A percentile compares a stretch with the other conserved stretches of the same genome.
Conservation (phyloP, 2,797 vertebrate genomes). For the Trichosurus vulpecula region DNA sequence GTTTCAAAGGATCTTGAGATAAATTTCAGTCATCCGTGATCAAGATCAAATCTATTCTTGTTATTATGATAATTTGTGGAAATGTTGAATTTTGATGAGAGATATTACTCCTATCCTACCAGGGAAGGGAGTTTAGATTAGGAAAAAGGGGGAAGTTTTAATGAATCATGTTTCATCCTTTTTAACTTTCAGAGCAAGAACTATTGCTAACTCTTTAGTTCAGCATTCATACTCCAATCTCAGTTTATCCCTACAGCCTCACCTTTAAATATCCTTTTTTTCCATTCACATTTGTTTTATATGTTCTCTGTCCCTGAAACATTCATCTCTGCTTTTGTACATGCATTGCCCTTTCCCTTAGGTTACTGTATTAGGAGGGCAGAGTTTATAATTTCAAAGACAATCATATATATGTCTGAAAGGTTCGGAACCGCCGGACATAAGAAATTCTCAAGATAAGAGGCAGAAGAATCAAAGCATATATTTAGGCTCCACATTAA, state of each 20-base stretch:
- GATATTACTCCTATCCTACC: background rate
- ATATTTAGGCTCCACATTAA: no score
- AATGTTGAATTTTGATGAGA: slow-evolving; percentile 33
- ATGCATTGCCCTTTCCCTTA: background rate
- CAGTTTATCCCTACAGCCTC: background rate
- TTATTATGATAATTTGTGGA: background rate
- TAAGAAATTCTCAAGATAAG: no score
- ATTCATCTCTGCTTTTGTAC: no score
- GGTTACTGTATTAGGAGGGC: no score
- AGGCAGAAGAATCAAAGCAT: no score
- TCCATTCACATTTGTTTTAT: background rate
- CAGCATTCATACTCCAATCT: background rate
- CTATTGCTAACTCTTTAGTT: background rate
- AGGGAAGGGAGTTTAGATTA: slow-evolving; percentile 28
- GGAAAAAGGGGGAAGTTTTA: background rate
- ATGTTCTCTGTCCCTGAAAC: background rate
- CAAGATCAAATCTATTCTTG: background rate
- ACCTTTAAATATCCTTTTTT: background rate
- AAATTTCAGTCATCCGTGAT: slow-evolving; percentile 33
- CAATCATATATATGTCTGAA: no score
- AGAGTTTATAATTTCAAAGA: no score
- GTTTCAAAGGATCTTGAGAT: slow-evolving; percentile 23
- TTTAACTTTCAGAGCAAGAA: background rate
- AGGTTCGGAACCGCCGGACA: no score
- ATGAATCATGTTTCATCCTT: no score